Conservation (phyloP, 2,888 invertebrate genomes). For the Spodoptera exigua region DNA sequence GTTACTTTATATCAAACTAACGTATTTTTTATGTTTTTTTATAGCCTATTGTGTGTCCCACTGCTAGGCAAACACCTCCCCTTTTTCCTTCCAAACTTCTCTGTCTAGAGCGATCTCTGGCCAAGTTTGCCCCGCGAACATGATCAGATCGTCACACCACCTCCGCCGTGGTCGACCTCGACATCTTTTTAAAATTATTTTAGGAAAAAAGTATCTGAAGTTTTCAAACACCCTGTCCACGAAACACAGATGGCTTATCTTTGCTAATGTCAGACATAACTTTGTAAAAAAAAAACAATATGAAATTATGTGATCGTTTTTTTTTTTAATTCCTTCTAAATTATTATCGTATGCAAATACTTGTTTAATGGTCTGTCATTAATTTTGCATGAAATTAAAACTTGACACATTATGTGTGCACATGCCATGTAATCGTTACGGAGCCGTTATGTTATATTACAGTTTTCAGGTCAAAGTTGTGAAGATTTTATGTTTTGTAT, state of each 20-base stretch:
- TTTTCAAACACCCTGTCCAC: conserved; percentile 12
- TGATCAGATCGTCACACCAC: too few species aligned
- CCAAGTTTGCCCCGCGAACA: too few species aligned
- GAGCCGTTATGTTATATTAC: conserved; percentile 19
- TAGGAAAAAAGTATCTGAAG: too few species aligned
- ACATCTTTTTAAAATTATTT: too few species aligned
- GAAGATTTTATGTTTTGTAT: neutral
- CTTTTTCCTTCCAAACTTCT: too few species aligned
- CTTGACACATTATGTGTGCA: conserved; percentile 1
- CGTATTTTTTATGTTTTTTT: too few species aligned
- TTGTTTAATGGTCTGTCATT: conserved; percentile 9
- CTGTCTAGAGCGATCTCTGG: too few species aligned
- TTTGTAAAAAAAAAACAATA: conserved; percentile 1
- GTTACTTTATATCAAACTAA: too few species aligned
- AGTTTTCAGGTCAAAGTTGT: neutral
- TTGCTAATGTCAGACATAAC: conserved; percentile 9
- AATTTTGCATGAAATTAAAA: neutral
- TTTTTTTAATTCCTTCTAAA: conserved; percentile 2
- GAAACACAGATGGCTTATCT: conserved; percentile 4
- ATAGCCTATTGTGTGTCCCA: too few species aligned
- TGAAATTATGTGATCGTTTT: conserved; percentile 5
- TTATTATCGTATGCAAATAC: conserved; percentile 8
- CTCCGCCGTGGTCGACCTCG: too few species aligned
- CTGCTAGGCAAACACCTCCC: too few species aligned
- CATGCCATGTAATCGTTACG: conserved; percentile 9